Evolutionary conservation across 2,888 invertebrate species (phyloP), one percentile per base, ranked within the genome.

Genomic region (Drosophila siamana): DNA sequence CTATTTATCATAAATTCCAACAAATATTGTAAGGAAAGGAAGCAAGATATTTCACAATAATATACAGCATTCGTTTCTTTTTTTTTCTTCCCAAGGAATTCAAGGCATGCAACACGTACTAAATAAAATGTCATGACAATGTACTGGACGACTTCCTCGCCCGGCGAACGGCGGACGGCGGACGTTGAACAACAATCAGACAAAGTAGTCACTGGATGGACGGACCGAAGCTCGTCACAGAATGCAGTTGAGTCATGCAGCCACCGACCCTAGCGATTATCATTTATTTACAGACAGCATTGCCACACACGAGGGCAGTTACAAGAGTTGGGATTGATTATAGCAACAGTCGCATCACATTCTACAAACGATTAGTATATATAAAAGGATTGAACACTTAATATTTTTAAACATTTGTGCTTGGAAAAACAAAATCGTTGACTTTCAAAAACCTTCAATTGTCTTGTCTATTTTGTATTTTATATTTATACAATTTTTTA

Each of bases 101-200:
- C 62, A 65, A 55, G 59, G 80, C 62, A 81, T 76, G 82, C 82
- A 72, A 77, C 79, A 85, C 82, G 79, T 74, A 78, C 69, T 71
- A 79, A 85, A 79, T 77, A 85, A 79, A 75, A 78, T 61, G 72
- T 52, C 64, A 73, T 66, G 70, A 60, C 77, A 77, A 69, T 72
- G 52, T 40, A 40, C 59, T 46, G 64, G 47, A 69, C 65, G 43
- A 65, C 46, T 64, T 33, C 38, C 52, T 55, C 57, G 73, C 64
- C 62, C 60, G 43, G 50, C 46, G 36, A 52, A n/a, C n/a, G n/a
- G n/a, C n/a, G n/a, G n/a, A n/a, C n/a, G n/a, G n/a, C n/a, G n/a
- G n/a, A n/a, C n/a, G n/a, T n/a, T n/a, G n/a, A n/a, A 59, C 70
- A 67, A 80, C 80, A 80, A 80, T 81, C 78, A 73, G 59, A 54